Base-by-base conservation (phyloP, 2,888 invertebrate species). In the Ectemnius continuus region DNA sequence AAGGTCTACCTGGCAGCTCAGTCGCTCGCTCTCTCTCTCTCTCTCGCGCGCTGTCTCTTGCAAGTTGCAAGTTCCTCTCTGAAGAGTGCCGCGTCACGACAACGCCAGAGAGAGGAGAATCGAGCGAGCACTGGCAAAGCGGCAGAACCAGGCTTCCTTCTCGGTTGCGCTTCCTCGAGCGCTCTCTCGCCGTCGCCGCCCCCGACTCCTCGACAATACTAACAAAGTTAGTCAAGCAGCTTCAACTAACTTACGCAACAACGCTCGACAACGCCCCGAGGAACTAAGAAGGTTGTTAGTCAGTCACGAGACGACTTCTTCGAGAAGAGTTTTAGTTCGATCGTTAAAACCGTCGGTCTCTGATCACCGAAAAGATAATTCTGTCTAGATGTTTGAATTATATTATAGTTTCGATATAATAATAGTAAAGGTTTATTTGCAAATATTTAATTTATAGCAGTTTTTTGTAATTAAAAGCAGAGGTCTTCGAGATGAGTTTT, bases 191-290 rank as follows among this genome's bases (percentile, higher is more conserved):
- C 47, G 18, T 45, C 6, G 28, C 57, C n/a, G n/a, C n/a, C n/a
- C 6, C 26, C 20, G 61, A 48, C 70, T n/a, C 16, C 47, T 20
- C n/a, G 48, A 23, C 23, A 23, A 64, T 73, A 61, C 68, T 82
- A 82, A 83, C 71, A 36, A 74, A 79, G 69, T 83, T 83, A 81
- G 76, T 63, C 66, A 68, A 80, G 67, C 70, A 67, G 71, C 75
- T 73, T 75, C 78, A 73, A 73, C 78, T 68, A 71, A 69, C 61
- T 82, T 82, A 81, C 75, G 76, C 77, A 82, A 82, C 65, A 14
- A 36, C 52, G n/a, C 57, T 66, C 63, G 23, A 23, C 23, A 23
- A 23, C 23, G 78, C 36, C 76, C 68, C 73, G 65, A 71, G 82
- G 23, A 23, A 23, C 73, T 78, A 75, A 81, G 75, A 81, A 80